These are phyloP conservation scores for Triplophysa yarkandensis DNA, from an alignment of 2,797 vertebrate species.

Conservation along the genomic window DNA sequence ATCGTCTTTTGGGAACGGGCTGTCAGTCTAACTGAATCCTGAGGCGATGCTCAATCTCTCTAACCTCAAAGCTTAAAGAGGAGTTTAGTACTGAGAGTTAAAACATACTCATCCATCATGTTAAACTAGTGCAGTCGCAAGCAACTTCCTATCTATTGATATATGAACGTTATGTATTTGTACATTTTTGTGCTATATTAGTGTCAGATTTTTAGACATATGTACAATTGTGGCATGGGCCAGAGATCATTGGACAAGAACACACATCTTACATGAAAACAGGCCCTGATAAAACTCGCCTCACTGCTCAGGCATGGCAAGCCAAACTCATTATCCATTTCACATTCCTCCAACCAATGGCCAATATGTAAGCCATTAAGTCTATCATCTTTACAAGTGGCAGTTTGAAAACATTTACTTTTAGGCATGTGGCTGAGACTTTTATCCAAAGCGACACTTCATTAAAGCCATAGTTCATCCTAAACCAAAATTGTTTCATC, in stretches of 20 bases:
- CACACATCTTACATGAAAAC: neutral
- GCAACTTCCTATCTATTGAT: conserved; percentile 7
- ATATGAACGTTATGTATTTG: neutral
- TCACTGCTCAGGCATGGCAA: conserved; percentile 5
- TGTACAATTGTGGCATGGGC: neutral
- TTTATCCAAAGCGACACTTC: neutral
- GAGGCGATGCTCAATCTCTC: conserved; percentile 21
- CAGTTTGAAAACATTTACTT: neutral
- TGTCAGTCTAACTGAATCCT: conserved; percentile 32
- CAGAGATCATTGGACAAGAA: neutral
- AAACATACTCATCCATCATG: conserved; percentile 32
- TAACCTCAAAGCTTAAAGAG: conserved; percentile 35
- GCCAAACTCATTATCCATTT: neutral
- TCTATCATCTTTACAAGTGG: neutral
- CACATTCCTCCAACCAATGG: neutral
- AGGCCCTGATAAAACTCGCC: neutral
- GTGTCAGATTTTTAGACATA: neutral
- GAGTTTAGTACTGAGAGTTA: conserved; percentile 18
- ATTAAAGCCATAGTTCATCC: neutral
- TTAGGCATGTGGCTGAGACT: neutral
- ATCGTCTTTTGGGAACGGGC: conserved; percentile 21
- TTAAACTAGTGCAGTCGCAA: conserved; percentile 13
- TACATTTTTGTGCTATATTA: neutral
- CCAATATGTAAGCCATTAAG: conserved; percentile 1
- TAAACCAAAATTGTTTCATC: too few species aligned